Base-by-base conservation (phyloP, 2,113 vertebrate species). In the Psilopsiagon aurifrons region DNA sequence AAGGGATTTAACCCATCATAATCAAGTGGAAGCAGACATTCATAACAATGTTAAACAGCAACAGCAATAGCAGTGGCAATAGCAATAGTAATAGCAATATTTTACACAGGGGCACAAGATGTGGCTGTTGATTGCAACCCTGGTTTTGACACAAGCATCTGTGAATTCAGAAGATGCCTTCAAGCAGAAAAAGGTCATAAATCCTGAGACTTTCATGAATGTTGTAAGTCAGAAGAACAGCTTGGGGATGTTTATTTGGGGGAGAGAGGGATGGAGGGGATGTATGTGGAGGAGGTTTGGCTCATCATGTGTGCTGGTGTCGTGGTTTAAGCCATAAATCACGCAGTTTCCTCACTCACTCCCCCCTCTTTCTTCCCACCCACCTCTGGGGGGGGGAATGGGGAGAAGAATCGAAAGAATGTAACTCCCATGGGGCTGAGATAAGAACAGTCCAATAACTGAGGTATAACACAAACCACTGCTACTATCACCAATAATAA, bases 91-190 rank as follows among this genome's bases (percentile, higher is more conserved):
- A 29, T 7, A 55, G 33, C 8, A 22, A 43, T 13, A 2, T 13
- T 59, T 87, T 33, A 43, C 62, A 17, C 60, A 97, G 95, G 49
- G 95, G 49, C 43, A 39, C 33, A n/a, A 81, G 47, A 97, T 96
- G 95, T 88, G 85, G 95, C 73, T 88, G 43, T 18, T 86, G 17
- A 3, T 81, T 29, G 90, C 66, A 22, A 24, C 55, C 77, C 73
- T 94, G 69, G 0, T 74, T 60, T 10, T 60, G 22, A 1, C 11
- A 7, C 92, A 39, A 86, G 69, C 60, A 10, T 19, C 23, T 5
- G 5, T 0, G 0, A 73, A 11, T 35, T 71, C 92, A 4, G 11
- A 49, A 52, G 86, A 11, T 3, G 15, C 18, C 55, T 3, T 8
- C 2, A 0, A 59, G 47, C 39, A 44, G 64, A 44, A 47, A 6